These are phyloP conservation scores for Pseudomyrmex gracilis DNA, from an alignment of 1,140 invertebrate genomes.

Conservation along the genomic window DNA sequence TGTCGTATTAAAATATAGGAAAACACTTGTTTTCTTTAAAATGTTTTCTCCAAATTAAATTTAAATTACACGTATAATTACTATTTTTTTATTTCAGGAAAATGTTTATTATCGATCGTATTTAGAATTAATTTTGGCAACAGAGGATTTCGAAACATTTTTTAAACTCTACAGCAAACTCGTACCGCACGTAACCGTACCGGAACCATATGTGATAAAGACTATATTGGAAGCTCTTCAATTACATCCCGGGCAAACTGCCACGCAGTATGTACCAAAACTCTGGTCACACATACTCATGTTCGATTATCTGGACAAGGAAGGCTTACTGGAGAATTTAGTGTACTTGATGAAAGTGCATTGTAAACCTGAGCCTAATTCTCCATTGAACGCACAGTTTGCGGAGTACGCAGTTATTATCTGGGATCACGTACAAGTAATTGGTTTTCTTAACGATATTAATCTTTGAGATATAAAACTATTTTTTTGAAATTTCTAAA, in stretches of 20 bases:
- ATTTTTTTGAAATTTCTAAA: background rate
- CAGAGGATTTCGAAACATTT: slow-evolving; percentile 90
- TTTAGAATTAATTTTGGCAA: slow-evolving; percentile 86
- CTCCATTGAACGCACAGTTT: slow-evolving; percentile 57
- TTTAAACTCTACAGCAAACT: slow-evolving; percentile 90
- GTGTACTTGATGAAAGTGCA: slow-evolving; percentile 67
- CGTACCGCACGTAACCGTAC: slow-evolving; percentile 93
- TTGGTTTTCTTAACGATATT: slow-evolving; percentile 57
- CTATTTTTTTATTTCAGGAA: slow-evolving; percentile 80
- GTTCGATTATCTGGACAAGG: slow-evolving; percentile 85
- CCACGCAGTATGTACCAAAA: slow-evolving; percentile 88
- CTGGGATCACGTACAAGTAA: slow-evolving; percentile 70
- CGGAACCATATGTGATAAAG: slow-evolving; percentile 90
- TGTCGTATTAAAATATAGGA: too few relatives aligned
- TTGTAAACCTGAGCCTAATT: slow-evolving; percentile 73
- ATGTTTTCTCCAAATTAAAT: background rate
- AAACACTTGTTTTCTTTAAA: too few relatives aligned
- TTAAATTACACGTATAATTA: slow-evolving; percentile 15
- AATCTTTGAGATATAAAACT: slow-evolving; percentile 9
- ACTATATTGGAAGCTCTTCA: slow-evolving; percentile 89
- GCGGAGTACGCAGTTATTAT: slow-evolving; percentile 69
- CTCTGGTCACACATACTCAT: slow-evolving; percentile 92
- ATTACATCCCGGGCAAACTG: slow-evolving; percentile 84
- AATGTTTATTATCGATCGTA: slow-evolving; percentile 85
- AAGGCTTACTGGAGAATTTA: slow-evolving; percentile 46